Evolutionary conservation across 2,888 invertebrate genomes (phyloP), one percentile per base, ranked within the genome.

Genomic region (Chalcosyrphus nemorum): DNA sequence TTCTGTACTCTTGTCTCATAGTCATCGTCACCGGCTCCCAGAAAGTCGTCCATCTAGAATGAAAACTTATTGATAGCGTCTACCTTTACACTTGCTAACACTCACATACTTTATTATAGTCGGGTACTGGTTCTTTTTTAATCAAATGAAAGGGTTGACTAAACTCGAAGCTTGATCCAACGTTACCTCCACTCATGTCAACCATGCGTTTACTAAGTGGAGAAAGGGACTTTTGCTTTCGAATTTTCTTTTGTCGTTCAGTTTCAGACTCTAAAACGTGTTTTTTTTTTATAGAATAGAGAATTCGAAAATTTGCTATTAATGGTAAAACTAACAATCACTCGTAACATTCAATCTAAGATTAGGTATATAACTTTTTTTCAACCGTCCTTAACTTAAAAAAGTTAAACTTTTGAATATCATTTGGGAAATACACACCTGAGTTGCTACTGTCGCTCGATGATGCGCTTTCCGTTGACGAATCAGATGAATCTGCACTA

Each of bases 1-100:
- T 95, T 96, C n/a, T 96, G 94, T 75, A 97, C 96, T 92, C 95
- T 96, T 81, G 95, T 95, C 90, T 96, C 96, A 88, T 97, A 97
- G 90, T 97, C 96, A 0, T 96, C 96, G 89, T 97, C 97, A 87
- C 95, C 95, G 90, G 95, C 95, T 87, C 95, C 95, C 86, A 96
- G 91, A 91, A 96, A 96, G 87, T 94, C 94, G 11, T 94, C 93
- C 2, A 96, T 95, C 93, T 93, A 84, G 70, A 84, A 80, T 13
- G 6, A 4, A 11, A 50, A 7, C 2, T 3, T 2, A 57, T 15
- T 68, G 5, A 65, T 21, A 7, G 3, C 17, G 11, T 41, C 11
- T 17, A 5, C 13, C 9, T n/a, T n/a, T n/a, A n/a, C n/a, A 11
- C 17, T 13, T 52, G 13, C 7, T n/a, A 1, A 54, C 21, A 9